These are phyloP conservation scores for Borostomias antarcticus DNA, from an alignment of 2,797 vertebrate genomes.

Conservation along the genomic window DNA sequence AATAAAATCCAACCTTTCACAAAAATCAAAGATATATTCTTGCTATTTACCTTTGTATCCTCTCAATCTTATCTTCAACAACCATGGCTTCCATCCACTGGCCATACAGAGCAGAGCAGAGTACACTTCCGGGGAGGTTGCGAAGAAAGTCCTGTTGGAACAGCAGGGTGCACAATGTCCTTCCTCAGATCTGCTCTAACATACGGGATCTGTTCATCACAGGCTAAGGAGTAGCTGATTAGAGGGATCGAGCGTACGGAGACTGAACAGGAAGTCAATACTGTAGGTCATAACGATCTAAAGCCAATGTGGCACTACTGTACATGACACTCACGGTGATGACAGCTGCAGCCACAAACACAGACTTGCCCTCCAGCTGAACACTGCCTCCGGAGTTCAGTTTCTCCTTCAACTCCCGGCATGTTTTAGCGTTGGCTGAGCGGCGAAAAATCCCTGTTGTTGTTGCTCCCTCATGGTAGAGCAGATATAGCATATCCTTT, in stretches of 20 bases:
- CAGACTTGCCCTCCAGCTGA: constrained; percentile 74
- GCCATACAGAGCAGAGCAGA: constrained; percentile 77
- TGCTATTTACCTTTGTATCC: constrained; percentile 70
- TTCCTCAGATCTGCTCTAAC: no score
- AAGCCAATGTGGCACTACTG: neutral
- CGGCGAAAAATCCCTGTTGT: constrained; percentile 80
- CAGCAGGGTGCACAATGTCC: neutral
- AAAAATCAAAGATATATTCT: neutral
- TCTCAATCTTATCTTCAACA: constrained; percentile 65
- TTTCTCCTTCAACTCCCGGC: constrained; percentile 79
- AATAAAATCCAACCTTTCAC: neutral
- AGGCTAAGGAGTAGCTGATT: no score
- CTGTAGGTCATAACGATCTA: neutral
- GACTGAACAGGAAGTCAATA: no score
- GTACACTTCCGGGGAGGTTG: constrained; percentile 81
- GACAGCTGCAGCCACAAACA: constrained; percentile 80
- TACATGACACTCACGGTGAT: constrained; percentile 74
- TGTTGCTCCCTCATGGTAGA: constrained; percentile 77
- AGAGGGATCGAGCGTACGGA: neutral
- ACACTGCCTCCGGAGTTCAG: constrained; percentile 74
- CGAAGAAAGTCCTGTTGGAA: constrained; percentile 79
- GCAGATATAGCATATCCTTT: constrained; percentile 77
- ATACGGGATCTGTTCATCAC: no score
- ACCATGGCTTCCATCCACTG: constrained; percentile 80
- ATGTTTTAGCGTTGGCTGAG: constrained; percentile 80